A percentile compares a stretch with the other conserved stretches of the same genome.
These are phyloP conservation scores for Phoxinus phoxinus DNA, from an alignment of 2,113 vertebrate species.

Conservation along the genomic window DNA sequence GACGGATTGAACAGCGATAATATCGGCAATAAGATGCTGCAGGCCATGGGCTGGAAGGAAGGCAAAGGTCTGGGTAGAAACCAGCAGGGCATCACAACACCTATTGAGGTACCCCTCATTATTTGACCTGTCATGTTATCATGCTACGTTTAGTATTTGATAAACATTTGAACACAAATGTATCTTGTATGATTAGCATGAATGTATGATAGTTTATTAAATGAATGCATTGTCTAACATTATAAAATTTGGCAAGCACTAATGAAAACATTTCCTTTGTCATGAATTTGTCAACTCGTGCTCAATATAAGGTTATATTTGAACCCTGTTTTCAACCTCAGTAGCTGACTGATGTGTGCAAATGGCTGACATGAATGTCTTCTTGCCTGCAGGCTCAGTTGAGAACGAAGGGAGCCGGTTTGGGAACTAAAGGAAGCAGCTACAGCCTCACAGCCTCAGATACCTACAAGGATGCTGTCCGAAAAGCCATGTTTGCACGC, in stretches of 20 bases:
- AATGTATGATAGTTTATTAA: not conserved
- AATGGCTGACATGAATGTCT: not conserved
- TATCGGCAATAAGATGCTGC: slow-evolving; percentile 99
- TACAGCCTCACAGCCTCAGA: slow-evolving; percentile 91
- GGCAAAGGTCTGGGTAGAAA: slow-evolving; percentile 95
- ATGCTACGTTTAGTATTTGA: not conserved
- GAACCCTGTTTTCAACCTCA: not conserved
- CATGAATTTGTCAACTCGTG: not conserved
- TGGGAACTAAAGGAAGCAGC: slow-evolving; percentile 93
- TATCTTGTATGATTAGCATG: not conserved
- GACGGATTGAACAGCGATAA: slow-evolving; percentile 97
- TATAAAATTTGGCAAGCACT: not conserved
- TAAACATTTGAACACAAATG: not conserved
- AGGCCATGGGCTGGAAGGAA: slow-evolving; percentile 99
- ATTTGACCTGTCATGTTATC: not conserved
- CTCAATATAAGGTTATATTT: not conserved
- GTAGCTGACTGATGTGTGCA: not conserved
- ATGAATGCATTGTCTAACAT: not conserved
- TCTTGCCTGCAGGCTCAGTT: slow-evolving; percentile 85
- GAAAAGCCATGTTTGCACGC: slow-evolving; percentile 98
- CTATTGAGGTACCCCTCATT: slow-evolving; percentile 87
- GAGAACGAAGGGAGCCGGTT: slow-evolving; percentile 91
- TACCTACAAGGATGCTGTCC: slow-evolving; percentile 95
- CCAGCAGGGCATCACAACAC: slow-evolving; percentile 96
- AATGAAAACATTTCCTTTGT: not conserved